Percentiles rank a stretch among this genome's conserved stretches.
phyloP scores from a whole-genome alignment of 2,888 invertebrate species.

The Chirona hameri region DNA sequence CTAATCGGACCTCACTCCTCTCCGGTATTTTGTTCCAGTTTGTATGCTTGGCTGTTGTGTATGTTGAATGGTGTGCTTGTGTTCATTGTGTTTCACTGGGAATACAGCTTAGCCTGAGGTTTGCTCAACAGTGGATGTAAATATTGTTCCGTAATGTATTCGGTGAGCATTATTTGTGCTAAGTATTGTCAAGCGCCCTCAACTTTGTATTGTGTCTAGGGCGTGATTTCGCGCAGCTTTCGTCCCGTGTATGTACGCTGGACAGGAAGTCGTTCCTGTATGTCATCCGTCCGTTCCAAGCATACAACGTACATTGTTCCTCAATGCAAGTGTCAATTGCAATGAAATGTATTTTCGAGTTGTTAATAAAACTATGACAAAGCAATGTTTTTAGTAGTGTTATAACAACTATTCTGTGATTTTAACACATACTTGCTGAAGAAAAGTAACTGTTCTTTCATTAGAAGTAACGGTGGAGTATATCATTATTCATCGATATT shows the following conservation, averaged over 20 bases:
- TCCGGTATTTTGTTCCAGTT: conserved; percentile 1
- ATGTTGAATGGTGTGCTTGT: not conserved
- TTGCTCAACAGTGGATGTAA: conserved; percentile 13
- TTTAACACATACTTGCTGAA: too few species aligned
- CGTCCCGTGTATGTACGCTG: not conserved
- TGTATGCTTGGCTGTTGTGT: not conserved
- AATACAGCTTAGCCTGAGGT: not conserved
- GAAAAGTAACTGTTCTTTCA: too few species aligned
- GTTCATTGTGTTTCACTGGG: not conserved
- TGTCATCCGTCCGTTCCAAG: not conserved
- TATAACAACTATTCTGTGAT: too few species aligned
- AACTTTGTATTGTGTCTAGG: not conserved
- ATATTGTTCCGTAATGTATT: not conserved
- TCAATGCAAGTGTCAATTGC: not conserved
- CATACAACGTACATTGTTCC: not conserved
- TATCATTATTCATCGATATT: too few species aligned
- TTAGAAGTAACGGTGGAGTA: too few species aligned
- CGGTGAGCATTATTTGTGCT: not conserved
- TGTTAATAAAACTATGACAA: not conserved
- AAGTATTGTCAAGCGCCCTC: not conserved
- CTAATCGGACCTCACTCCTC: not conserved
- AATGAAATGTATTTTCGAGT: not conserved
- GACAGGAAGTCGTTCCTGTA: not conserved
- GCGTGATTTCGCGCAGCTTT: not conserved
- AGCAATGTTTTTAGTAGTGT: too few species aligned